Evolutionary conservation across 2,797 vertebrate genomes (phyloP).

Genomic region (Enteromius argenteus): DNA sequence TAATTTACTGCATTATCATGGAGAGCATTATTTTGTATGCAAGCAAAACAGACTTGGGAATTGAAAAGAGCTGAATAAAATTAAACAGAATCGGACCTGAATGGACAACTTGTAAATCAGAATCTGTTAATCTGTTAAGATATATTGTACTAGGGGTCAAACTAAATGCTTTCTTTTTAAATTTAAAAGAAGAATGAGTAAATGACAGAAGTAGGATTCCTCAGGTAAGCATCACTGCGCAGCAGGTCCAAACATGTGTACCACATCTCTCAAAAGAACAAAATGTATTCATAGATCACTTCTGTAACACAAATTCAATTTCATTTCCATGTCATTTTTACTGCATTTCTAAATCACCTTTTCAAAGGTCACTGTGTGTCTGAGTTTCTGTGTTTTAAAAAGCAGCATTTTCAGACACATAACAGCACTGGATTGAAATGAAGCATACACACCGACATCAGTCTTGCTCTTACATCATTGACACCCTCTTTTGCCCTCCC

Average conservation of each 20-base stretch:
- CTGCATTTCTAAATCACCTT: not conserved
- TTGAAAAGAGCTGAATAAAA: not conserved
- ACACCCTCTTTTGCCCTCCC: not conserved
- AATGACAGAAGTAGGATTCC: not conserved
- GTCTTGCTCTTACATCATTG: conserved; percentile 19
- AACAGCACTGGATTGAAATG: not conserved
- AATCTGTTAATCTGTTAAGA: not conserved
- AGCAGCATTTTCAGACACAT: not conserved
- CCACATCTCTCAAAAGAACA: not conserved
- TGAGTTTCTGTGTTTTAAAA: not conserved
- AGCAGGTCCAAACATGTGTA: not conserved
- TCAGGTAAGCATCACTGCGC: not conserved
- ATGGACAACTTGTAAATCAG: not conserved
- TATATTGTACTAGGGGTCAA: not conserved
- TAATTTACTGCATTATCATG: too few relatives aligned
- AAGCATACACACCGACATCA: not conserved
- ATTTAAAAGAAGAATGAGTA: not conserved
- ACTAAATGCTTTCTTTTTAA: not conserved
- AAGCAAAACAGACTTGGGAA: not conserved
- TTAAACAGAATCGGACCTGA: not conserved
- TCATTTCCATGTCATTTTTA: not conserved
- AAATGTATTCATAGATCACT: not conserved
- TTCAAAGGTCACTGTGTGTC: not conserved
- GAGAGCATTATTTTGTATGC: too few relatives aligned
- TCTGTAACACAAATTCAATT: not conserved